Evolutionary conservation across 2,888 invertebrate species (phyloP), one percentile per base, ranked within the genome.

Genomic region (Andrena camellia): DNA sequence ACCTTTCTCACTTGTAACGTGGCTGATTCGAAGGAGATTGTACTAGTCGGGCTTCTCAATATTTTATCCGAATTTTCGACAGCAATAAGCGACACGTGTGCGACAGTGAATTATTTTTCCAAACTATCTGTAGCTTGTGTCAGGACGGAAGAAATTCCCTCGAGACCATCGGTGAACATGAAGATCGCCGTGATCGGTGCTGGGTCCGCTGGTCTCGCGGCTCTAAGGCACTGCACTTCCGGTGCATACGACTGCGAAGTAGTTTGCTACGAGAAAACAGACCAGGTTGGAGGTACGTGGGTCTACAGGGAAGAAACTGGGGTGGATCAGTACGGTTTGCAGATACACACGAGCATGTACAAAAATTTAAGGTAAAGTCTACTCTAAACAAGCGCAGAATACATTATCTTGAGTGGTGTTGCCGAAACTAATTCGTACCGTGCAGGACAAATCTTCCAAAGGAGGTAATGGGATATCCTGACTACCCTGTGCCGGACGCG

Each of bases 321-420:
- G 2, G 95, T 95, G n/a, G 97, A 98, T 91, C 95, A 96, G 91
- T 96, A 96, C 92, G 98, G 97, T 0, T 95, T 97, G 70, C 97
- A 97, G 0, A 96, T 98, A 50, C 98, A 98, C 93, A 97, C 98
- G 64, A 98, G 98, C 94, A 98, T 99, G 98, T 99, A 99, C 92
- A 96, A 97, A 91, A 97, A 97, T 91, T 95, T 99, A 75, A 97
- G 97, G 98, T 98, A 94, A 94, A 71, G 5, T 29, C 69, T 5
- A 31, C 29, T 8, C 13, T 7, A 4, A 50, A 42, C 17, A 5
- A 29, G 10, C 35, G 10, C 10, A 0, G 8, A 20, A 29, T 20
- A 31, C 42, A 4, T n/a, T 23, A 6, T 20, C 35, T 31, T 60
- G 26, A 26, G 10, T 10, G 20, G 20, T 26, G 8, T 42, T 4